A percentile compares a stretch with the other conserved stretches of the same genome.
phyloP scores from a whole-genome alignment of 2,797 vertebrate species.

The Mycteria americana region DNA sequence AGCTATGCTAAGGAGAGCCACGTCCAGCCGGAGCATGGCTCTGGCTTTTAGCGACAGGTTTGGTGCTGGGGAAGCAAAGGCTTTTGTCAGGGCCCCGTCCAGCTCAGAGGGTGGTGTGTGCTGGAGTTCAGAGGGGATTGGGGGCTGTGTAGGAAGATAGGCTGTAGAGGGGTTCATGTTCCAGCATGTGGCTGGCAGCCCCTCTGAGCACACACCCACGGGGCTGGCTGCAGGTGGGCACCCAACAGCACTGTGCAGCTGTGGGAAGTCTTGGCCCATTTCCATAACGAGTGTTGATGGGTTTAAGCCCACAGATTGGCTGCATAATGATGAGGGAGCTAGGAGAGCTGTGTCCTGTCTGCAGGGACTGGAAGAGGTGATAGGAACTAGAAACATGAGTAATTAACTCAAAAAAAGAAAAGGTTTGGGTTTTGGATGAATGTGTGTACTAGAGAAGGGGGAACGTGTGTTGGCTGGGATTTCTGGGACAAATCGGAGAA shows the following conservation, averaged over 20 bases:
- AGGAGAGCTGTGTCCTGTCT: background rate
- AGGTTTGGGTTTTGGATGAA: background rate
- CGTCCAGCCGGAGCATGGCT: background rate
- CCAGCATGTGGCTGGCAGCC: background rate
- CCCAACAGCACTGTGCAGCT: background rate
- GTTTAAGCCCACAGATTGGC: background rate
- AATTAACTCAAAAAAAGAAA: background rate
- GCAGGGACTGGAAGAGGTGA: background rate
- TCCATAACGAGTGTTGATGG: background rate
- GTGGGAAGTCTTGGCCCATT: background rate
- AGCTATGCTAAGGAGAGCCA: background rate
- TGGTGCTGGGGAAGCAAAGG: background rate
- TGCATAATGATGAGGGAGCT: background rate
- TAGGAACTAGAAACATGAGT: background rate
- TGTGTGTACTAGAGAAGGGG: background rate
- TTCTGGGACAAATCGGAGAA: constrained; percentile 9
- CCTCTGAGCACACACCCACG: accelerated
- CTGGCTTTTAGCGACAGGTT: background rate
- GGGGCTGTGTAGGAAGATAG: background rate
- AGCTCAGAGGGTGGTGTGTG: background rate
- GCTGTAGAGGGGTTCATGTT: background rate
- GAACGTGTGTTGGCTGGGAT: constrained; percentile 36
- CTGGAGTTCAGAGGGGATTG: background rate
- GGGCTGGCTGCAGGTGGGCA: background rate
- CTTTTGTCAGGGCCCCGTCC: background rate